Evolutionary conservation across 2,888 invertebrate genomes (phyloP).

Genomic region (Cinara cedri): DNA sequence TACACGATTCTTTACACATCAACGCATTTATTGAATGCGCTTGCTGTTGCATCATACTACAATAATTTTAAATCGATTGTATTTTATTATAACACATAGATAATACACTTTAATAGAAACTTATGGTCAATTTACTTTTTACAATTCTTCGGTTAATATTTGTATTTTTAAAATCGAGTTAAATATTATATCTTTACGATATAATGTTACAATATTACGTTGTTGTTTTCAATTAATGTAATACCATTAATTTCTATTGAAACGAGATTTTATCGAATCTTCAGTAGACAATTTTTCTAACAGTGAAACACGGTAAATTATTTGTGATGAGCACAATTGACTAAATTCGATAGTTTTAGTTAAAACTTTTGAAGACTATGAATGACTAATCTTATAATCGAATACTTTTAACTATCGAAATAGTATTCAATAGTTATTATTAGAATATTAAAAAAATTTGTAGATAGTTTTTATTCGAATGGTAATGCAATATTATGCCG

Average conservation of each 20-base stretch:
- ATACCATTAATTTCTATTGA: background rate
- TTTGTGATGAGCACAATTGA: no score
- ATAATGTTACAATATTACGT: no score
- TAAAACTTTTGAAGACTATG: no score
- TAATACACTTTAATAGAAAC: background rate
- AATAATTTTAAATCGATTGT: background rate
- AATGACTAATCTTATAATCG: no score
- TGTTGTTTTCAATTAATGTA: no score
- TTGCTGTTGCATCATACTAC: background rate
- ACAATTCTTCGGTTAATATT: background rate
- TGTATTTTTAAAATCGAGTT: background rate
- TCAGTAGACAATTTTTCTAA: background rate
- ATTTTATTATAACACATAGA: conserved; percentile 1
- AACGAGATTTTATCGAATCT: background rate
- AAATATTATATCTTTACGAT: background rate
- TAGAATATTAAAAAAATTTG: no score
- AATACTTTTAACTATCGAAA: no score
- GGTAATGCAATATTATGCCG: no score
- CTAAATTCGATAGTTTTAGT: no score
- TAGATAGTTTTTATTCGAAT: no score
- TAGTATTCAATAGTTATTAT: no score
- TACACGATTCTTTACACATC: conserved; percentile 26
- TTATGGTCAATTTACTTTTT: background rate
- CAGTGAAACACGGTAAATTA: background rate
- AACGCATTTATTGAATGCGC: conserved; percentile 15